These are phyloP conservation scores for Dromas ardeola DNA, from an alignment of 2,113 vertebrate genomes.

Conservation along the genomic window DNA sequence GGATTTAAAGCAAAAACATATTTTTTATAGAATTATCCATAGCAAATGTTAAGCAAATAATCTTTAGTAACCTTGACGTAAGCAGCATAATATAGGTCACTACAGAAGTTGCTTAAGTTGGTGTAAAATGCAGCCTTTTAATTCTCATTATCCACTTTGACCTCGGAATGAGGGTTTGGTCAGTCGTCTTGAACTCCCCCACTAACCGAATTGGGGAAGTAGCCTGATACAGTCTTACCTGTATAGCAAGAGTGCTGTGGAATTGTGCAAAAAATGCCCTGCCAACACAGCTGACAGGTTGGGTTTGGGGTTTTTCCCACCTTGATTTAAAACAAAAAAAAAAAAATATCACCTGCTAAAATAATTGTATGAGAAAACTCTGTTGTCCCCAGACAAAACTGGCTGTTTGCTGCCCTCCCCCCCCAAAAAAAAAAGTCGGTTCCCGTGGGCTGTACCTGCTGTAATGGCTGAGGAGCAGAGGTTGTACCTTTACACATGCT, in stretches of 20 bases:
- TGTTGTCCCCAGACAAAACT: not conserved
- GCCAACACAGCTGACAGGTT: not conserved
- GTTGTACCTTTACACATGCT: not conserved
- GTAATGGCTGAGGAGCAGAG: too few relatives aligned
- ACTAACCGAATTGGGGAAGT: not conserved
- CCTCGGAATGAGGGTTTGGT: not conserved
- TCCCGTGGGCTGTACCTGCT: not conserved
- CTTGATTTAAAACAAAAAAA: not conserved
- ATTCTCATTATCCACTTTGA: not conserved
- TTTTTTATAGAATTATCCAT: not conserved
- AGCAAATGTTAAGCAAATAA: not conserved
- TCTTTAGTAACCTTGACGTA: not conserved
- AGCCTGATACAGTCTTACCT: not conserved
- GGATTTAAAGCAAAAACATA: not conserved
- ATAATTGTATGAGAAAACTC: not conserved
- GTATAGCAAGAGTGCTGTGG: not conserved
- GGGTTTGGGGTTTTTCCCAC: not conserved
- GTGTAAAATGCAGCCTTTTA: not conserved
- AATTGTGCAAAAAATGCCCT: not conserved
- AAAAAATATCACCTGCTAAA: not conserved
- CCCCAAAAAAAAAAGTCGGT: accelerated
- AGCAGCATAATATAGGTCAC: not conserved
- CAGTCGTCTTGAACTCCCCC: not conserved
- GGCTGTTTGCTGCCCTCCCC: not conserved
- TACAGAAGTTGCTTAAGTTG: not conserved